Conservation (phyloP, 2,797 vertebrate genomes). For the Sparus aurata region DNA sequence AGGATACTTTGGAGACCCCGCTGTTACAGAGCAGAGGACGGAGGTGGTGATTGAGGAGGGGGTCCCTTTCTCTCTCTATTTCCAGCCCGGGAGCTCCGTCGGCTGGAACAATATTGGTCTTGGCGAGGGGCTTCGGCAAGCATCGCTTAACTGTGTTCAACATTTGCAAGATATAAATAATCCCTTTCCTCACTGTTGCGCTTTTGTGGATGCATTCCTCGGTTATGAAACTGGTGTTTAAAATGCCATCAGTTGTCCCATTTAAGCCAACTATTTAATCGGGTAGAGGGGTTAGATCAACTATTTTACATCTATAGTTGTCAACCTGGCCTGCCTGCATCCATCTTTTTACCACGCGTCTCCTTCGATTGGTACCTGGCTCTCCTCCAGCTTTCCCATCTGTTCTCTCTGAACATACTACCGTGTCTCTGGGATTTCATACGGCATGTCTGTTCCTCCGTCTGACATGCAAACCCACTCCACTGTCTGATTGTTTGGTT, state of each 20-base stretch:
- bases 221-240: slow-evolving; percentile 56
- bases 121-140: slow-evolving; percentile 65
- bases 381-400: slow-evolving; percentile 57
- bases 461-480: slow-evolving; percentile 65
- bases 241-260: slow-evolving; percentile 33
- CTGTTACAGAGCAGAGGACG: slow-evolving; percentile 47
- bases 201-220: slow-evolving; percentile 59
- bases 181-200: slow-evolving; percentile 51
- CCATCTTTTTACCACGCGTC: slow-evolving; percentile 2
- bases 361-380: slow-evolving; percentile 50
- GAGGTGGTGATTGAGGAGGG: slow-evolving; percentile 69
- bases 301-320: slow-evolving; percentile 35
- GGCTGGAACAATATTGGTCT: slow-evolving; percentile 81
- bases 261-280: slow-evolving; percentile 47
- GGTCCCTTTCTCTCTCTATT: slow-evolving; percentile 49
- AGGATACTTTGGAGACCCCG: slow-evolving; percentile 67
- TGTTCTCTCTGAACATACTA: slow-evolving; percentile 55
- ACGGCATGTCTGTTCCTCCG: slow-evolving; percentile 59
- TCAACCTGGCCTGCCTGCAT: slow-evolving; percentile 38
- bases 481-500: slow-evolving; percentile 70
- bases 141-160: slow-evolving; percentile 71
- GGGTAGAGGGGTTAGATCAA: slow-evolving; percentile 34
- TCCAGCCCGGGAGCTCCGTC: slow-evolving; percentile 77
- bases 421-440: slow-evolving; percentile 56
- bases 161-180: slow-evolving; percentile 77